Evolutionary conservation across 2,888 invertebrate species (phyloP).

Genomic region (Erebia palarica): DNA sequence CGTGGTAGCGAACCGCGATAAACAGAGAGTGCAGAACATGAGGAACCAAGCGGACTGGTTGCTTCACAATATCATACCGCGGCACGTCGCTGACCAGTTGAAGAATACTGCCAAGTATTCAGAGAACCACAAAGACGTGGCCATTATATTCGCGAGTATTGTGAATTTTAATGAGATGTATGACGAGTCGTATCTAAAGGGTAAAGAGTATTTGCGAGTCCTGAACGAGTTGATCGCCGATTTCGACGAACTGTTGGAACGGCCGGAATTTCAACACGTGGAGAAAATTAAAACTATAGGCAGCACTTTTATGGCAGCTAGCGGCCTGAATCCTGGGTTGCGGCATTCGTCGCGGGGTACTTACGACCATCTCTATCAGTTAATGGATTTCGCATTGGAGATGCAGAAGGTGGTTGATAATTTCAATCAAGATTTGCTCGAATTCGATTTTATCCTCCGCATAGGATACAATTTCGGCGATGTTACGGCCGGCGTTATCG

Average conservation of each 20-base stretch:
- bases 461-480: slow-evolving; percentile 97
- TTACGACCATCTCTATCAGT: slow-evolving; percentile 90
- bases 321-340: slow-evolving; percentile 93
- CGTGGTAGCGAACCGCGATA: slow-evolving; percentile 93
- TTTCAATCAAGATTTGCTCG: slow-evolving; percentile 94
- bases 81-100: slow-evolving; percentile 95
- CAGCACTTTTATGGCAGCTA: slow-evolving; percentile 98
- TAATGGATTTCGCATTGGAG: slow-evolving; percentile 96
- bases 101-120: slow-evolving; percentile 97
- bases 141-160: slow-evolving; percentile 97
- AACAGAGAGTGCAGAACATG: slow-evolving; percentile 93
- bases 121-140: slow-evolving; percentile 95
- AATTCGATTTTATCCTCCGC: slow-evolving; percentile 92
- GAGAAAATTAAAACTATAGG: slow-evolving; percentile 99
- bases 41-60: slow-evolving; percentile 98
- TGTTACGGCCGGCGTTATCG: slow-evolving; percentile 98
- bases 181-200: slow-evolving; percentile 97
- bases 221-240: slow-evolving; percentile 98
- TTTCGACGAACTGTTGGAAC: slow-evolving; percentile 95
- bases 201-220: slow-evolving; percentile 96
- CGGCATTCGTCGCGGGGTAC: slow-evolving; percentile 86
- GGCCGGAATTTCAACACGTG: slow-evolving; percentile 91
- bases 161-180: slow-evolving; percentile 99
- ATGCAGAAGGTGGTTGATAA: slow-evolving; percentile 94
- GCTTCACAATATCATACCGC: slow-evolving; percentile 97